Base-by-base conservation (phyloP, 2,113 vertebrate genomes). In the Clarias macrocephalus region DNA sequence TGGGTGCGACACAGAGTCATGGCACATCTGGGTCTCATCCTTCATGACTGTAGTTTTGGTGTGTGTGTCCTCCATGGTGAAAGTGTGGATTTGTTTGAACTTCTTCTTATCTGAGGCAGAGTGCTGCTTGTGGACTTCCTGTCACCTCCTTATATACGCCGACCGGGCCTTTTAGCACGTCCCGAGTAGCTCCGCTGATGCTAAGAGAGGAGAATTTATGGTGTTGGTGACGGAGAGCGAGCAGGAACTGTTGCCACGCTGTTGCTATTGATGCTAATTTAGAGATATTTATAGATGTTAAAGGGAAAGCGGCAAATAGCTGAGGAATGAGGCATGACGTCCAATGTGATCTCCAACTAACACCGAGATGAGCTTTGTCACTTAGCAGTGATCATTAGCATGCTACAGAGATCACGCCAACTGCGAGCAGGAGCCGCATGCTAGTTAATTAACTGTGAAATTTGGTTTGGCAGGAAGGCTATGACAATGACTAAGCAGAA, bases 211-310 rank as follows among this genome's bases (percentile, higher is more conserved):
- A 88, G 87, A 85, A 88, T 90, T 91, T 90, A 60, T 86, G 87
- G 68, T 90, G 85, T 89, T 80, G 89, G 91, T 93, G 94, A 95
- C 89, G 92, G 89, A 87, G 91, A 92, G 86, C 86, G 86, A 85
- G 80, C 76, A 62, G 28, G 18, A 70, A 88, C 80, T 8, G 66
- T 83, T 89, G 88, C 92, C 91, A 88, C 88, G 89, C 60, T 70
- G 88, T 86, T 91, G 88, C 88, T 90, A 16, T 10, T 65, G 90
- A 85, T 77, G 87, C 92, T 95, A 94, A 95, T 95, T 84, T 94
- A 90, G 84, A 89, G 88, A 84, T 95, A 95, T 95, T 95, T 94
- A 93, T 95, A 94, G 91, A 93, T 92, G 88, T 80, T 94, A 54
- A 91, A 89, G 89, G 73, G 33, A 37, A 86, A 84, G 92, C 91